Conservation (phyloP, 2,888 invertebrate genomes). For the Deroplatys truncata region DNA sequence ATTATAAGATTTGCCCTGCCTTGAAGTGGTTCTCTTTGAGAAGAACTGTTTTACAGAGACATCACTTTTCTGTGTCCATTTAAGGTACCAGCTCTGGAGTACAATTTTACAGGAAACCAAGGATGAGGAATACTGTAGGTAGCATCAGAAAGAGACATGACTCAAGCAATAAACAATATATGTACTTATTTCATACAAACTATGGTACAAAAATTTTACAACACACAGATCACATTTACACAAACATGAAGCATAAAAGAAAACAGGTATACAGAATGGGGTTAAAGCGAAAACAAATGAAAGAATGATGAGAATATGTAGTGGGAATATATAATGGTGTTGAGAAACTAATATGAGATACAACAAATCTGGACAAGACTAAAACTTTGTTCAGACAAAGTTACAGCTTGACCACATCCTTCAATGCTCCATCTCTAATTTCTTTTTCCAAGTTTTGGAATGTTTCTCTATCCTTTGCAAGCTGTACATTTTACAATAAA, state of each 20-base stretch:
- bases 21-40: too few species aligned
- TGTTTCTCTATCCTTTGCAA: background rate
- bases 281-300: background rate
- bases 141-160: background rate
- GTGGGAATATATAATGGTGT: constrained; percentile 9
- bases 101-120: too few species aligned
- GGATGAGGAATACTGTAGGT: background rate
- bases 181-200: constrained; percentile 52
- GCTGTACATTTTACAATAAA: constrained; percentile 29
- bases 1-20: too few species aligned
- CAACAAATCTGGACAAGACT: background rate
- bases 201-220: constrained; percentile 57
- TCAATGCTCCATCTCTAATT: background rate
- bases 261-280: constrained; percentile 35
- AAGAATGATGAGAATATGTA: constrained; percentile 4
- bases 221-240: constrained; percentile 40
- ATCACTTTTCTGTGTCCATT: too few species aligned
- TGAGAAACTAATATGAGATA: background rate
- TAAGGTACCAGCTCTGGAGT: too few species aligned
- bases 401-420: background rate
- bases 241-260: constrained; percentile 44
- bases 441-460: background rate
- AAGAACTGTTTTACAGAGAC: too few species aligned
- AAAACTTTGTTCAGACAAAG: constrained; percentile 6
- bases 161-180: constrained; percentile 47